A percentile compares a stretch with the other conserved stretches of the same genome.
These are phyloP conservation scores for Phyllopteryx taeniolatus DNA, from an alignment of 2,113 vertebrate species.

Conservation along the genomic window DNA sequence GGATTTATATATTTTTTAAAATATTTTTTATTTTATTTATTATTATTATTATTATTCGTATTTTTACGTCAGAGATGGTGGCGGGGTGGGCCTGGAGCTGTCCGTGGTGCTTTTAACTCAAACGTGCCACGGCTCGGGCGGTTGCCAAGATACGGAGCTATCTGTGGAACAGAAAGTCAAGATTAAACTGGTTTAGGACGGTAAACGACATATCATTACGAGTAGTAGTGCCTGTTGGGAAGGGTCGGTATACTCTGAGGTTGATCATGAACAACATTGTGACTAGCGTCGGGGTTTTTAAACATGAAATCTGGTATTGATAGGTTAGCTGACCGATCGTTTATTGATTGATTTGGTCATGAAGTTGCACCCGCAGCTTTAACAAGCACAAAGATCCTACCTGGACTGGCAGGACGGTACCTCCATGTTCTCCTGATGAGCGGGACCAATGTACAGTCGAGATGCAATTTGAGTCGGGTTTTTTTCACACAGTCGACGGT, in stretches of 20 bases:
- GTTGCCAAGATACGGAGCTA: not conserved
- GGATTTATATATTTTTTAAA: not conserved
- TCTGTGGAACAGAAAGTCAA: not conserved
- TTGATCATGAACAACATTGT: conserved; percentile 8
- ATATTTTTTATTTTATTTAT: too few species aligned
- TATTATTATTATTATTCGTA: too few species aligned
- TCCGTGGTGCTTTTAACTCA: conserved; percentile 62
- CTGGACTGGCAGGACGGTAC: conserved; percentile 33
- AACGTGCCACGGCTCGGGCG: not conserved
- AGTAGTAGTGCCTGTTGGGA: not conserved
- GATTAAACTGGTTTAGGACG: not conserved
- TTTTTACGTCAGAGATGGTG: not conserved
- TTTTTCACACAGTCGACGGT: not conserved
- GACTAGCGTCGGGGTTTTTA: not conserved
- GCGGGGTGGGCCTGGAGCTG: conserved; percentile 49
- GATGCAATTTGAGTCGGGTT: not conserved
- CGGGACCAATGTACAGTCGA: not conserved
- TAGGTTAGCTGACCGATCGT: not conserved
- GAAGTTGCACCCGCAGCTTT: not conserved
- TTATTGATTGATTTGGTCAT: not conserved
- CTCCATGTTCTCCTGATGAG: conserved; percentile 37
- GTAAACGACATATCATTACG: not conserved
- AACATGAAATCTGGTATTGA: not conserved
- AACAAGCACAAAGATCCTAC: conserved; percentile 39
- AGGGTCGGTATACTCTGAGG: not conserved